Evolutionary conservation across 1,140 invertebrate genomes (phyloP).

Genomic region (Druon quercuslanigerum): DNA sequence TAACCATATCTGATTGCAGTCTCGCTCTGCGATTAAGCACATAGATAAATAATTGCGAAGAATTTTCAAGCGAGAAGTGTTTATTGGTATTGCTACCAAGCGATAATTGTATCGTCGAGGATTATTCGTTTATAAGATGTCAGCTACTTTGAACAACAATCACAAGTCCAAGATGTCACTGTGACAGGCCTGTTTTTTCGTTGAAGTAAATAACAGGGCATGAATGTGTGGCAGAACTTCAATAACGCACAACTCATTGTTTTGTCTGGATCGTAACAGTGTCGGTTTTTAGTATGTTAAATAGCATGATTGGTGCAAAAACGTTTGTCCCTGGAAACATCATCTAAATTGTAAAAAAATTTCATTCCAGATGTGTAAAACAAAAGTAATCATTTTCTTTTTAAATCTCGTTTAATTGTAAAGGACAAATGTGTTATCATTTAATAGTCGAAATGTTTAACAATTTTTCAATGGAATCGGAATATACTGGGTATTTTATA

Average conservation of each 20-base stretch:
- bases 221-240: neutral
- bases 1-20: neutral
- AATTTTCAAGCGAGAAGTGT: neutral
- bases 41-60: neutral
- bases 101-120: neutral
- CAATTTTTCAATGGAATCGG: neutral
- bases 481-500: slow-evolving; percentile 9
- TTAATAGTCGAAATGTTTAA: neutral
- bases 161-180: neutral
- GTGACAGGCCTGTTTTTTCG: neutral
- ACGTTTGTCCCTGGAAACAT: too few species aligned
- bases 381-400: neutral
- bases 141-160: too few species aligned
- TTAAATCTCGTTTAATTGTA: neutral
- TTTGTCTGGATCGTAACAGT: neutral
- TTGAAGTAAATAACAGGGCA: slow-evolving; percentile 17
- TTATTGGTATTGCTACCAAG: neutral
- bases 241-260: neutral
- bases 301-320: too few species aligned
- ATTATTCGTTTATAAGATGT: too few species aligned
- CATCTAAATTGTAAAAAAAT: too few species aligned
- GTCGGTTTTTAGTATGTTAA: too few species aligned
- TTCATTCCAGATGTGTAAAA: too few species aligned
- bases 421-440: neutral
- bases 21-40: neutral